Conservation (phyloP, 2,113 vertebrate genomes). For the Thunnus thynnus region DNA sequence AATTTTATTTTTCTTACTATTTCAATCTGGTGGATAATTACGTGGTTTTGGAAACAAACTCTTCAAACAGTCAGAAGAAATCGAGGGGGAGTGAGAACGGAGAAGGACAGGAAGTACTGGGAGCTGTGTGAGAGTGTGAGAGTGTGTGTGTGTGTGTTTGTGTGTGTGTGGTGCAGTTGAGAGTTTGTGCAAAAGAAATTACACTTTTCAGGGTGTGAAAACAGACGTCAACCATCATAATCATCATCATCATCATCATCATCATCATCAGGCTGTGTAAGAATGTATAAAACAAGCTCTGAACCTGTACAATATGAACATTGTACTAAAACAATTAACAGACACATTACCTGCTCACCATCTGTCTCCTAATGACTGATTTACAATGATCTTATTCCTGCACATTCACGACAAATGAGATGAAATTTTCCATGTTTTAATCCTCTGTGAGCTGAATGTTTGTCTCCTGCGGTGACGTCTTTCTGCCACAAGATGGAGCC, state of each 20-base stretch:
- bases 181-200: not conserved
- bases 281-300: not conserved
- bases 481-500: constrained; percentile 43
- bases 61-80: constrained; percentile 19
- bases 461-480: not conserved
- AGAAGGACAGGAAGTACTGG: not conserved
- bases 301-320: not conserved
- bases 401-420: not conserved
- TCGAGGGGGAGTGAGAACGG: not conserved
- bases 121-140: not conserved
- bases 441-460: not conserved
- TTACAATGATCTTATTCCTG: not conserved
- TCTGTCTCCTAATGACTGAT: no score
- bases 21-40: not conserved
- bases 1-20: not conserved
- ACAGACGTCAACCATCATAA: not conserved
- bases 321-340: accelerated
- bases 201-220: not conserved
- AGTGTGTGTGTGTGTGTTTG: not conserved
- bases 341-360: no score
- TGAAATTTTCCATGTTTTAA: not conserved
- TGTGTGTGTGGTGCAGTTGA: not conserved
- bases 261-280: not conserved
- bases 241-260: not conserved
- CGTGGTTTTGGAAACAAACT: constrained; percentile 33